Evolutionary conservation across 2,113 vertebrate species (phyloP), one percentile per base, ranked within the genome.

Genomic region (Cercocebus atys): DNA sequence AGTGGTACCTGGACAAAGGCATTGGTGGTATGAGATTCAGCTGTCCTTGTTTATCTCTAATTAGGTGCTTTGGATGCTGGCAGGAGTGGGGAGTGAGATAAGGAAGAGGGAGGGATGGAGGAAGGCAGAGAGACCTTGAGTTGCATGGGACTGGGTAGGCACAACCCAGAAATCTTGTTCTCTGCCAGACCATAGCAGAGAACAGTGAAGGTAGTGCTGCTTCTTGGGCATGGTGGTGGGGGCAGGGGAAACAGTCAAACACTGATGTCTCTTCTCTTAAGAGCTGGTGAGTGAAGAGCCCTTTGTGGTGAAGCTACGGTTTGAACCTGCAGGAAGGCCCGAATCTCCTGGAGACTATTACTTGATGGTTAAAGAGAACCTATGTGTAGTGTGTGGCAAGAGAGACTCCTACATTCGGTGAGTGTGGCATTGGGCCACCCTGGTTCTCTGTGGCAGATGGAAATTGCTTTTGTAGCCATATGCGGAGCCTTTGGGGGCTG

Each of bases 1-100:
- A 99, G 93, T 99, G 99, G 99, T 99, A 99, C 98, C 98, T 99
- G 94, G 99, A 99, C 97, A 99, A 99, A 98, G 99, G 99, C 89
- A 99, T 99, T 80, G 99, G 99, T 99, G 99, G 99, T 99, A 96
- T 91, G 98, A 89, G 35, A 73, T 13, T n/a, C 27, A 18, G 0
- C 91, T 81, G 23, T 84, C 73, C n/a, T 47, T 0, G 92, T 12
- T 22, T 88, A 55, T 88, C 38, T 95, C 0, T 52, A 81, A 40
- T 72, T 90, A 73, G 64, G 45, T 88, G 45, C 57, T 14, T 64
- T 20, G 25, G 57, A 59, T 38, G 32, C 72, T 43, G 75, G 78
- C 25, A 30, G 50, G 27, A 70, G 30, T 50, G 40, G 87, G 52
- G 10, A 70, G 32, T 75, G n/a, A 70, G 55, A 8, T 23, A 3